These are phyloP conservation scores for Ennomos quercinarius DNA, from an alignment of 2,888 invertebrate genomes.

Conservation along the genomic window DNA sequence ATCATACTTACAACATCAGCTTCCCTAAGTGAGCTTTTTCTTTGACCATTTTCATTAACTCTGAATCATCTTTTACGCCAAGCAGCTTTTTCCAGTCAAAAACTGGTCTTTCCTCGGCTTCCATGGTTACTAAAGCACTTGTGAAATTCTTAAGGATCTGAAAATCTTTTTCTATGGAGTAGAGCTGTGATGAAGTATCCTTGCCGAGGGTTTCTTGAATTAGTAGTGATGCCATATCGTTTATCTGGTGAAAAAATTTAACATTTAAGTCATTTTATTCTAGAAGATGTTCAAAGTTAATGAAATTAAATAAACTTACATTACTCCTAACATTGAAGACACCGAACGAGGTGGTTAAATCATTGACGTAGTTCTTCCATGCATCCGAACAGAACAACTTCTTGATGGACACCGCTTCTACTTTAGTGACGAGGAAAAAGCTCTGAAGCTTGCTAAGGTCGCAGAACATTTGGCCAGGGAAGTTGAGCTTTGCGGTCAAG, in stretches of 20 bases:
- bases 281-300: background rate
- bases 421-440: slow-evolving; percentile 63
- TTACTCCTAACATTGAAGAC: slow-evolving; percentile 70
- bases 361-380: slow-evolving; percentile 71
- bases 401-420: slow-evolving; percentile 59
- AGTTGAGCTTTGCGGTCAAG: slow-evolving; percentile 68
- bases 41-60: slow-evolving; percentile 57
- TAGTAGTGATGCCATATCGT: slow-evolving; percentile 74
- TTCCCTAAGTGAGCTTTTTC: slow-evolving; percentile 64
- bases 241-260: slow-evolving; percentile 63
- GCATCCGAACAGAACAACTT: slow-evolving; percentile 65
- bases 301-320: slow-evolving; percentile 55
- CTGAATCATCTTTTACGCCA: slow-evolving; percentile 55
- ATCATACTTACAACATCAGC: slow-evolving; percentile 69
- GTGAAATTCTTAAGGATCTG: slow-evolving; percentile 66
- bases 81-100: slow-evolving; percentile 63
- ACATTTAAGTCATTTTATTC: no score
- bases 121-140: slow-evolving; percentile 50
- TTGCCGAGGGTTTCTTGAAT: slow-evolving; percentile 77
- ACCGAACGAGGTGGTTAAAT: slow-evolving; percentile 71
- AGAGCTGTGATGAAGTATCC: slow-evolving; percentile 66
- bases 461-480: slow-evolving; percentile 75
- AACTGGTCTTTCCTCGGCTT: slow-evolving; percentile 41
- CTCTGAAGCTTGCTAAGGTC: slow-evolving; percentile 62
- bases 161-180: slow-evolving; percentile 68